These are phyloP conservation scores for Atethmia centrago DNA, from an alignment of 2,888 invertebrate genomes.

Conservation along the genomic window DNA sequence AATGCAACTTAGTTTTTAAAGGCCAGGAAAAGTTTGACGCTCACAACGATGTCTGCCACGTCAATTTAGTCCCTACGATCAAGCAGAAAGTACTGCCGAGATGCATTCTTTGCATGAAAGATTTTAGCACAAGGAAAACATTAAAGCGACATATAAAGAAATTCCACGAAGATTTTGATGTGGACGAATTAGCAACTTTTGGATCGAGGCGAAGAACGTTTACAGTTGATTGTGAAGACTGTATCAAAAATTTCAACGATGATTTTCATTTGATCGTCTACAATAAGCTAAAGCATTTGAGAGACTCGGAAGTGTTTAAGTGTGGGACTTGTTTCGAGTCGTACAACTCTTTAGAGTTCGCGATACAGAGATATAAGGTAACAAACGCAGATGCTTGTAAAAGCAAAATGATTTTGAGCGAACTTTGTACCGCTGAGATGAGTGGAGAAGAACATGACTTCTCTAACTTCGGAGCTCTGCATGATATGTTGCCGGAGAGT, in stretches of 20 bases:
- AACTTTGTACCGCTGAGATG: conserved; percentile 83
- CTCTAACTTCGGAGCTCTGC: conserved; percentile 68
- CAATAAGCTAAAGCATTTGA: conserved; percentile 73
- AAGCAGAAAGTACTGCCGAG: conserved; percentile 76
- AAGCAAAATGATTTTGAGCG: conserved; percentile 81
- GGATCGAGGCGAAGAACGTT: conserved; percentile 72
- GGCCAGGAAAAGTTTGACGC: conserved; percentile 81
- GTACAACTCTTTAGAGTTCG: conserved; percentile 77
- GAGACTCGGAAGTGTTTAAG: conserved; percentile 76
- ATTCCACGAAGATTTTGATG: conserved; percentile 81
- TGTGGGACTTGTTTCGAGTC: conserved; percentile 75
- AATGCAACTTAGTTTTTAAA: conserved; percentile 81
- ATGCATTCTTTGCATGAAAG: conserved; percentile 83
- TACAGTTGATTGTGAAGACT: conserved; percentile 79
- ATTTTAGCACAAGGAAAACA: conserved; percentile 84
- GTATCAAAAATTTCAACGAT: conserved; percentile 78
- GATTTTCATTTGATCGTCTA: conserved; percentile 72
- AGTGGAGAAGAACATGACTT: conserved; percentile 76
- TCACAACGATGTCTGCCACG: conserved; percentile 76
- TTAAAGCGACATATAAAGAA: conserved; percentile 83
- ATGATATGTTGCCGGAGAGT: conserved; percentile 76
- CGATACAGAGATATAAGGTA: conserved; percentile 76
- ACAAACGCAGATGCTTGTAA: conserved; percentile 67
- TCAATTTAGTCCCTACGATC: conserved; percentile 62
- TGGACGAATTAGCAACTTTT: conserved; percentile 78